These are phyloP conservation scores for Theretra japonica DNA, from an alignment of 2,888 invertebrate genomes.

Conservation along the genomic window DNA sequence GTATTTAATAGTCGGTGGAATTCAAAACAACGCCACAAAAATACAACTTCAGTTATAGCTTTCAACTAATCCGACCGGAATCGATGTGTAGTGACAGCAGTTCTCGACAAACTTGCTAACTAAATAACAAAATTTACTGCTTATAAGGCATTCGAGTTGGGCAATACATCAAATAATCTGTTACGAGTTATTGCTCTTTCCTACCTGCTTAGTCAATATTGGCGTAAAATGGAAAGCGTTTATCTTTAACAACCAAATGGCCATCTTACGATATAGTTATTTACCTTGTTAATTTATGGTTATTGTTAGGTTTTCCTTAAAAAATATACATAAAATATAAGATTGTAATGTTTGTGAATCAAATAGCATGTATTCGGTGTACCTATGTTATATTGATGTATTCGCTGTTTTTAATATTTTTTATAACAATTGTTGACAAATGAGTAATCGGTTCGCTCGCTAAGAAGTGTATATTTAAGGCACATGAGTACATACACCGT, in stretches of 20 bases:
- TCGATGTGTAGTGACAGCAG: conserved; percentile 37
- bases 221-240: neutral
- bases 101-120: conserved; percentile 39
- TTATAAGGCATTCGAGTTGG: conserved; percentile 19
- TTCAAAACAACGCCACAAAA: conserved; percentile 38
- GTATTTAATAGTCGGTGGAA: conserved; percentile 47
- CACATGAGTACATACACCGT: no score
- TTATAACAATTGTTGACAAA: no score
- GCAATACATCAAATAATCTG: conserved; percentile 29
- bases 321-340: no score
- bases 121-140: conserved; percentile 26
- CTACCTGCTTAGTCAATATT: conserved; percentile 9
- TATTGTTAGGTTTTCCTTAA: neutral
- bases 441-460: no score
- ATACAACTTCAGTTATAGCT: conserved; percentile 52
- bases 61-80: conserved; percentile 35
- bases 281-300: neutral
- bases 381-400: no score
- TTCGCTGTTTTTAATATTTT: no score
- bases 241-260: neutral
- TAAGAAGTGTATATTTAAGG: no score
- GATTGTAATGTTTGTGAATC: no score
- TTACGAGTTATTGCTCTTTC: conserved; percentile 8
- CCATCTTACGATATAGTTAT: neutral
- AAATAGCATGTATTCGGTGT: no score